Conservation (phyloP, 2,888 invertebrate species). For the Dinocampus coccinellae region DNA sequence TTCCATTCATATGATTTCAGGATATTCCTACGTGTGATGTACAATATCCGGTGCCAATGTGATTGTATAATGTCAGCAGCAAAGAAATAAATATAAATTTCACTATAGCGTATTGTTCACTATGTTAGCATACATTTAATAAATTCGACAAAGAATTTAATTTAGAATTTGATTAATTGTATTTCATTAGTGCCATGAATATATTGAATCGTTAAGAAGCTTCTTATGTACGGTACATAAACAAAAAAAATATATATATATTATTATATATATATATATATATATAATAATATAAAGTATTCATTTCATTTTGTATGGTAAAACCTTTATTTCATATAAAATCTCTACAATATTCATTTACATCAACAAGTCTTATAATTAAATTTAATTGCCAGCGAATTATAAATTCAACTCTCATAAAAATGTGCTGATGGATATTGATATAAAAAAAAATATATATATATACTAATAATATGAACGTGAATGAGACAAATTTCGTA, state of each 20-base stretch:
- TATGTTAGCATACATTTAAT: neutral
- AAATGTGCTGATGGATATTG: neutral
- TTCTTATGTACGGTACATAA: conserved; percentile 45
- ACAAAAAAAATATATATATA: conserved; percentile 47
- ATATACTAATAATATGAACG: no score
- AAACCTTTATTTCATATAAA: neutral
- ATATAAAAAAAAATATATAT: neutral
- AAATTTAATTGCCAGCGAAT: neutral
- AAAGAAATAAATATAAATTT: conserved; percentile 10
- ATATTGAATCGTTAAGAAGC: conserved; percentile 46
- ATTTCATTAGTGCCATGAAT: conserved; percentile 56
- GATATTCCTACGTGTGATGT: conserved; percentile 34
- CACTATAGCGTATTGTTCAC: neutral
- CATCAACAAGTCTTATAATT: neutral
- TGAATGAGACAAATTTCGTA: neutral
- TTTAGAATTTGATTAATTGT: conserved; percentile 19
- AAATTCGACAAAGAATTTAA: neutral
- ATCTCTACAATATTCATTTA: neutral
- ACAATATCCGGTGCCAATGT: conserved; percentile 45
- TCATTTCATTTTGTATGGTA: neutral
- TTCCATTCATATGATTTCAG: conserved; percentile 22
- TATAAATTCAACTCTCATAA: neutral
- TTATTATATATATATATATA: no score
- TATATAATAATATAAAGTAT: neutral
- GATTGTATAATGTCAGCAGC: conserved; percentile 4